Conservation (phyloP, 2,888 invertebrate genomes). For the Margaritifera margaritifera region DNA sequence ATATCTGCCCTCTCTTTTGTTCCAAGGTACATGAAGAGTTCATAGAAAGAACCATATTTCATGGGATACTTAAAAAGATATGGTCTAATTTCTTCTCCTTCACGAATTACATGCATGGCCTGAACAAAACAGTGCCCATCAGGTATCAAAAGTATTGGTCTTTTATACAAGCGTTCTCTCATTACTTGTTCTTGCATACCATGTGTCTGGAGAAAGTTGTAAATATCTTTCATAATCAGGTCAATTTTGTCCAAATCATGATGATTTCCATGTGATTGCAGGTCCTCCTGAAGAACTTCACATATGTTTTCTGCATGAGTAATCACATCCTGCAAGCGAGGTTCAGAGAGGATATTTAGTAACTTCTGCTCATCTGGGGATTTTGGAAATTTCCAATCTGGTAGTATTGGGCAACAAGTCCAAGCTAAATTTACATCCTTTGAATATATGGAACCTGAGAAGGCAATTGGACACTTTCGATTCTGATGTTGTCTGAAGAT, state of each 20-base stretch:
- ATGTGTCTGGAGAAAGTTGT: neutral
- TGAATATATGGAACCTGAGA: slow-evolving; percentile 2
- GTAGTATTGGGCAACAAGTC: slow-evolving; percentile 1
- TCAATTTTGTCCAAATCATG: neutral
- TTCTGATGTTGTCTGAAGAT: slow-evolving; percentile 3
- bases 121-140: slow-evolving; percentile 4
- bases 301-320: slow-evolving; percentile 15
- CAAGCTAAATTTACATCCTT: neutral
- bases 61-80: slow-evolving; percentile 11
- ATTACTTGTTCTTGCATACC: no score
- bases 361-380: no score
- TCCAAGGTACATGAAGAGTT: slow-evolving; percentile 14
- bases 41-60: slow-evolving; percentile 4
- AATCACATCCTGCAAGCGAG: slow-evolving; percentile 8
- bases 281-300: slow-evolving; percentile 6
- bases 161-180: neutral
- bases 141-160: slow-evolving; percentile 15
- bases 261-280: neutral
- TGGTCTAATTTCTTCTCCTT: slow-evolving; percentile 11
- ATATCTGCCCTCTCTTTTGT: slow-evolving; percentile 1
- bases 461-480: neutral
- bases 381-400: neutral
- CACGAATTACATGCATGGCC: slow-evolving; percentile 1
- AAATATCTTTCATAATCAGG: neutral
- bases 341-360: slow-evolving; percentile 6